Percentiles rank a stretch among this genome's conserved stretches.
Conservation (phyloP, 2,113 vertebrate genomes). For the Pelmatolapia mariae region DNA sequence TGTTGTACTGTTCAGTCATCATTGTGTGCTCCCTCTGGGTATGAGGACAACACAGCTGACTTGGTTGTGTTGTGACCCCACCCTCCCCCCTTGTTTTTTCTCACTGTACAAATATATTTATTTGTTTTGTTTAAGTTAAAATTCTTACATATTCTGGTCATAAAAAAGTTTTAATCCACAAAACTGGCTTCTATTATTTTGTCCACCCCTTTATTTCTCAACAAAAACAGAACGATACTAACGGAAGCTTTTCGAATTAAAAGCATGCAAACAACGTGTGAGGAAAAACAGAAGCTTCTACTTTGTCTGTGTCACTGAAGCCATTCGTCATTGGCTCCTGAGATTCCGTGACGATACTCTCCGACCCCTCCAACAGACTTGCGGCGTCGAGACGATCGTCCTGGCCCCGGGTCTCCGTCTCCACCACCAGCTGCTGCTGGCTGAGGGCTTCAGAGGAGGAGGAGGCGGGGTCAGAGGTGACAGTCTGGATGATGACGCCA, state of each 20-base stretch:
- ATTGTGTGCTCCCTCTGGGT: neutral
- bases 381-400: slow-evolving; percentile 67
- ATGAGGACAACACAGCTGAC: neutral
- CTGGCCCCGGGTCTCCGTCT: slow-evolving; percentile 74
- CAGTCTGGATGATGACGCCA: slow-evolving; percentile 92
- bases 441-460: slow-evolving; percentile 63
- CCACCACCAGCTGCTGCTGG: slow-evolving; percentile 79
- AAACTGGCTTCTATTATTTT: neutral
- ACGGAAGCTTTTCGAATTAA: neutral
- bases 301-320: slow-evolving; percentile 56
- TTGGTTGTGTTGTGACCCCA: neutral
- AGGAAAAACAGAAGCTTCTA: neutral
- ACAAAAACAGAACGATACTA: neutral
- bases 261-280: neutral
- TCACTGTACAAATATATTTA: neutral
- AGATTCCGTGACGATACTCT: slow-evolving; percentile 58
- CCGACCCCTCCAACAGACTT: slow-evolving; percentile 68
- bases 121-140: neutral
- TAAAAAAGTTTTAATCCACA: neutral
- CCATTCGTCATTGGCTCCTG: slow-evolving; percentile 33
- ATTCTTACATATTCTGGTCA: neutral
- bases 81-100: neutral
- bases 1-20: neutral
- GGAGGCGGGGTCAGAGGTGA: slow-evolving; percentile 83
- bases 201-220: neutral